Evolutionary conservation across 2,888 invertebrate species (phyloP).

Genomic region (Baccha elongata): DNA sequence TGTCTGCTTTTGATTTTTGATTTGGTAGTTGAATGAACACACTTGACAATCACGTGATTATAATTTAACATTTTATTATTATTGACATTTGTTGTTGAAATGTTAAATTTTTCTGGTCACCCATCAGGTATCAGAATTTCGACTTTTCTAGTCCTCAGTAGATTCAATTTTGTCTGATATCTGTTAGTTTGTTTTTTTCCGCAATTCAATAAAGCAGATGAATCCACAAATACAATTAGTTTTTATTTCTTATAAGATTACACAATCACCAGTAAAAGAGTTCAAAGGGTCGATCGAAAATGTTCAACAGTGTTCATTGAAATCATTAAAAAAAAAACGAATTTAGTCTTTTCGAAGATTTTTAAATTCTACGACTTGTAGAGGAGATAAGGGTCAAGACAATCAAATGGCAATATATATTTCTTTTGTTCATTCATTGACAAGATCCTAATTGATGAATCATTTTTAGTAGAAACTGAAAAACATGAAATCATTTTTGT

Average conservation of each 20-base stretch:
- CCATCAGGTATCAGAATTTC: not conserved
- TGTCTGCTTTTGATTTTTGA: not conserved
- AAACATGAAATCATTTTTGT: no score
- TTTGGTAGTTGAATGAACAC: conserved; percentile 2
- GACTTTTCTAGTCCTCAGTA: not conserved
- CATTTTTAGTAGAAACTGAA: not conserved
- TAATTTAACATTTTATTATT: conserved; percentile 3
- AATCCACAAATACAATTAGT: conserved; percentile 25
- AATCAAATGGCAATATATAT: no score
- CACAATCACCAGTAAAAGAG: conserved; percentile 10
- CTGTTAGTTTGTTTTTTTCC: not conserved
- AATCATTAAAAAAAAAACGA: conserved; percentile 43
- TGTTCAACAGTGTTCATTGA: conserved; percentile 59
- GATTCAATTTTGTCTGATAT: no score
- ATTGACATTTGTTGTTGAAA: not conserved
- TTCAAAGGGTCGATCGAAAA: conserved; percentile 29
- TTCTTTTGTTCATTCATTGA: not conserved
- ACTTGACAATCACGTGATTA: conserved; percentile 18
- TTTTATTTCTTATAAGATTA: conserved; percentile 17
- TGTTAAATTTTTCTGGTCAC: no score
- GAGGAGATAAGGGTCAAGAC: not conserved
- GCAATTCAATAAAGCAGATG: not conserved
- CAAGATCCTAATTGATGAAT: not conserved
- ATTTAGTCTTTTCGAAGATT: not conserved
- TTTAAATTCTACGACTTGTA: not conserved